Base-by-base conservation (phyloP, 2,113 vertebrate species). In the Gallinago jamesoni region DNA sequence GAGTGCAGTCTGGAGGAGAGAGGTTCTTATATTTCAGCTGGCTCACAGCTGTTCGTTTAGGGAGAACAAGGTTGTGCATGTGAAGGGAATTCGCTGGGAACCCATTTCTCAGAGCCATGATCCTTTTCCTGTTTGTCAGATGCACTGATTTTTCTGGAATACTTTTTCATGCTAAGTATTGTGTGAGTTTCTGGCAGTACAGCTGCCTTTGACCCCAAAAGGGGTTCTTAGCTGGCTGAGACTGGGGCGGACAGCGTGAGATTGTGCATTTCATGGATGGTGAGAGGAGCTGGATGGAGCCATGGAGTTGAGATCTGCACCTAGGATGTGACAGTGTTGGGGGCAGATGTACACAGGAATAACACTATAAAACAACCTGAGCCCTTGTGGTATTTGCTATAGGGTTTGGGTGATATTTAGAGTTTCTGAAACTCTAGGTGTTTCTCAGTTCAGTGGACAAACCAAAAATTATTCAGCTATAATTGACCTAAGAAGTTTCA, bases 21-120 rank as follows among this genome's bases (percentile, higher is more conserved):
- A 81, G 73, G 69, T 90, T 96, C 95, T 98, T 97, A 62, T 31
- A 25, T 97, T 98, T 97, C 98, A 98, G 94, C 96, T 97, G 94
- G 95, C 90, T 93, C 91, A 91, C 97, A 98, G 97, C 97, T 98
- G 98, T 87, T 97, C 69, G 1, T 70, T 92, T 96, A 86, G 74
- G 92, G 95, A 94, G 81, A 88, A 56, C 77, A 94, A 94, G 79
- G 89, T 50, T 90, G 89, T 9, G 33, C 84, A 91, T 92, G 78
- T 91, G 93, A 94, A 93, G 81, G 84, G 96, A 96, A 94, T 95
- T 90, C 84, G 35, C 89, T 95, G 95, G 93, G 85, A 96, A 75
- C 84, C 47, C 28, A 55, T 97, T 97, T 98, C 97, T 98, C 94
- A 93, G 82, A 91, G 96, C 94, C 28, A 6, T 30, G 78, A 83